phyloP scores from a whole-genome alignment of 2,797 vertebrate genomes.

The Micrastur ruficollis region DNA sequence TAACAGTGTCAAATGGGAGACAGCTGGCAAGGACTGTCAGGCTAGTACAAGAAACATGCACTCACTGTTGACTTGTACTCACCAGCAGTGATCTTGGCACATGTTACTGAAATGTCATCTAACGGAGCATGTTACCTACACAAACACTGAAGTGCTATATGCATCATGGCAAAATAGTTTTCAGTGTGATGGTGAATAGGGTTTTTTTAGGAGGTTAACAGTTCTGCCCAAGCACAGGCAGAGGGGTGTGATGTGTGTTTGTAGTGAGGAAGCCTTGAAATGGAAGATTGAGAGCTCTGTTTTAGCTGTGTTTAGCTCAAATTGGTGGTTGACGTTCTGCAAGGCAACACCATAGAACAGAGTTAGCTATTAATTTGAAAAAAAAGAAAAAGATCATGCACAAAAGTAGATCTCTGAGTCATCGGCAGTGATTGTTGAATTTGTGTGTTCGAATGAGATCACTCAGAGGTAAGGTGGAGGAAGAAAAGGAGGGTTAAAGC shows the following conservation, averaged over 20 bases:
- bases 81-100: neutral
- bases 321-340: neutral
- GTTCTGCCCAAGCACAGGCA: neutral
- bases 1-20: neutral
- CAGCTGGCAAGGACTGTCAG: conserved; percentile 14
- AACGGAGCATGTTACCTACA: neutral
- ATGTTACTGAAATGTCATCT: neutral
- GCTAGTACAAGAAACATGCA: neutral
- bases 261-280: neutral
- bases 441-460: neutral
- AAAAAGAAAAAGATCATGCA: neutral
- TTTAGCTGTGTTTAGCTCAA: neutral
- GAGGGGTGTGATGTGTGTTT: neutral
- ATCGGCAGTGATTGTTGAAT: neutral
- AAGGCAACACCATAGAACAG: rapidly evolving
- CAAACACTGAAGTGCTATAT: neutral
- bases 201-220: neutral
- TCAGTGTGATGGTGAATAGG: neutral
- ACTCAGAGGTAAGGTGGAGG: neutral
- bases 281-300: neutral
- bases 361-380: neutral
- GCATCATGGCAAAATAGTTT: neutral
- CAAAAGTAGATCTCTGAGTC: conserved; percentile 18
- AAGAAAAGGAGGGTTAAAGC: neutral
- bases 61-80: neutral